These are phyloP conservation scores for Protula sp. DNA, from an alignment of 2,888 invertebrate species.

Conservation along the genomic window DNA sequence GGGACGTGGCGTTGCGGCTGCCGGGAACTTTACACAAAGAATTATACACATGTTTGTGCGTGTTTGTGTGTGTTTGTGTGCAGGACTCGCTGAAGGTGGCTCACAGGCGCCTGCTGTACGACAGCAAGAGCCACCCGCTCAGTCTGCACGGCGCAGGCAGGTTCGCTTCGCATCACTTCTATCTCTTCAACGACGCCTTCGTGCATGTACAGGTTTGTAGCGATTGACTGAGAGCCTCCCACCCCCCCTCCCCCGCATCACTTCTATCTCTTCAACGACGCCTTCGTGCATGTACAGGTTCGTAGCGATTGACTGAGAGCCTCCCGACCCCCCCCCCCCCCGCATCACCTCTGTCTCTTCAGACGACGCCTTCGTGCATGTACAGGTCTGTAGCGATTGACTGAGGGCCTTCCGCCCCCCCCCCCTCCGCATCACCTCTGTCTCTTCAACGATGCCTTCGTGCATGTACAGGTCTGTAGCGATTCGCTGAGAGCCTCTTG, in stretches of 20 bases:
- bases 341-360: slow-evolving; percentile 78
- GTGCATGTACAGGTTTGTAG: slow-evolving; percentile 50
- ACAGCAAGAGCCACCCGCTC: slow-evolving; percentile 69
- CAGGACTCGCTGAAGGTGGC: slow-evolving; percentile 55
- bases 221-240: no score
- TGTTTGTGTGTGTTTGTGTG: no score
- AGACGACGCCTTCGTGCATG: slow-evolving; percentile 68
- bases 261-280: slow-evolving; percentile 77
- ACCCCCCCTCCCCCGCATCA: slow-evolving; percentile 72
- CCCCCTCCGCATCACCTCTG: slow-evolving; percentile 75
- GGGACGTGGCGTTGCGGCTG: no score
- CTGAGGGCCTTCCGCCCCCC: no score
- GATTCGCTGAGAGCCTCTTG: no score
- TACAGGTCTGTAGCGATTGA: slow-evolving; percentile 17
- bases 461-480: slow-evolving; percentile 44
- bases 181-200: slow-evolving; percentile 75
- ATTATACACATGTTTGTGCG: no score
- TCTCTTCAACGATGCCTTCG: slow-evolving; percentile 73
- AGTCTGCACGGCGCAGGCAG: slow-evolving; percentile 67
- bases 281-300: slow-evolving; percentile 59
- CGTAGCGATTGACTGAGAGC: no score
- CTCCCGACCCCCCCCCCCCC: no score
- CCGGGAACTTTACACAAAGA: no score
- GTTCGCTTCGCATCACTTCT: slow-evolving; percentile 74
- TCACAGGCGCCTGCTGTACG: slow-evolving; percentile 70